Base-by-base conservation (phyloP, 2,888 invertebrate genomes). In the Tetropium fuscum region DNA sequence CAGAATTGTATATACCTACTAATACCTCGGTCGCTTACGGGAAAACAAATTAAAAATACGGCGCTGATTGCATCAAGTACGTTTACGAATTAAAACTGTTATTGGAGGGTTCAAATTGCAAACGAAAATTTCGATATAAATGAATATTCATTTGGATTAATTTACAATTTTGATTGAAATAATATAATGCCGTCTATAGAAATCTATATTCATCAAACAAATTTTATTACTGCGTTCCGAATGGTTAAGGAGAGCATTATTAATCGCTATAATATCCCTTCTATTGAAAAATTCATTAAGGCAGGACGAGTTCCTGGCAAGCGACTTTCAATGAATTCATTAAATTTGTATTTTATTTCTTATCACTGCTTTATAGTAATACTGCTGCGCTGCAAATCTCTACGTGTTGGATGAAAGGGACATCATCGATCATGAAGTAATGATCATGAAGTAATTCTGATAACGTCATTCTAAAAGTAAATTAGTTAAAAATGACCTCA, bases 141-240 rank as follows among this genome's bases (percentile, higher is more conserved):
- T 63, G 57, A 63, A 58, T 63, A 63, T 63, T 60, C 63, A 60
- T 57, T 20, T 10, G 10, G 53, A 43, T 56, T 53, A 49, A 63
- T 55, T 58, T 48, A 43, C 19, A 43, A 41, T 56, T 49, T 56
- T 53, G 57, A 60, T 63, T 51, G 49, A 38, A 51, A 40, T 51
- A 51, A 40, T 40, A 51, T 40, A 38, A 40, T 38, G 40, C 40
- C 25, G n/a, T 11, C 16, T 40, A 6, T 18, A 10, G 18, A 7
- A 10, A 27, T 38, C 49, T 38, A 19, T 51, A 51, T 38, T 51
- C 51, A 40, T 51, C 51, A 51, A 51, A 40, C 25, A 40, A 13
- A 40, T 51, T 51, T 25, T 40, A 51, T 40, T 51, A 40, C 36
- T 10, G 8, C 25, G 7, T 19, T 38, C 11, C 18, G 7, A 40